Conservation (phyloP, 2,797 vertebrate species). For the Mormyrops boulengeri region DNA sequence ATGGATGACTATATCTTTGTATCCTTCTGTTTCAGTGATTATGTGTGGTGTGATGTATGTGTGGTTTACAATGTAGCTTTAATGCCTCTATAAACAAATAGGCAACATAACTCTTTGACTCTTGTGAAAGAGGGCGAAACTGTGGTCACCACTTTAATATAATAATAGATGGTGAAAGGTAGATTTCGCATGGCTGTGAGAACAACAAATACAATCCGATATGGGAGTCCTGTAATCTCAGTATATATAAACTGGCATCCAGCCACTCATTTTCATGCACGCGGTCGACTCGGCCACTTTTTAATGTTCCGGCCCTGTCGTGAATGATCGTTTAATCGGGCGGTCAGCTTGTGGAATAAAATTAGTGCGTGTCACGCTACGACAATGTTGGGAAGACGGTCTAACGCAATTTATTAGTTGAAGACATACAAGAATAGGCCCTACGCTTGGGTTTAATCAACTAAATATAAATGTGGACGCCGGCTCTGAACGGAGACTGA, state of each 20-base stretch:
- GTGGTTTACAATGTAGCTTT: neutral
- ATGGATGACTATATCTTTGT: slow-evolving; percentile 97
- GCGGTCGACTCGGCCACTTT: neutral
- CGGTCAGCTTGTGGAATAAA: neutral
- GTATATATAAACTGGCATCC: neutral
- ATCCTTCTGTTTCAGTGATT: slow-evolving; percentile 56
- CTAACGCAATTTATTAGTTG: neutral
- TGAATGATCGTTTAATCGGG: neutral
- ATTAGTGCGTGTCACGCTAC: neutral
- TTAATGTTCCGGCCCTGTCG: neutral
- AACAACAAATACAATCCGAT: neutral
- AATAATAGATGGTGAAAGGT: neutral
- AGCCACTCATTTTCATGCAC: neutral
- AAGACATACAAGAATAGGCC: neutral
- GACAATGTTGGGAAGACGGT: too few relatives aligned
- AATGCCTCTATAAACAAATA: neutral
- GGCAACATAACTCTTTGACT: neutral
- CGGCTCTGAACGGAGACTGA: neutral
- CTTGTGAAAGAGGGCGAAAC: neutral
- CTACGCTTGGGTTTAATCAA: neutral
- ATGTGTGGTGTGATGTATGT: neutral
- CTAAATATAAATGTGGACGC: neutral
- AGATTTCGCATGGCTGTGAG: neutral
- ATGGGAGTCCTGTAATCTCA: neutral
- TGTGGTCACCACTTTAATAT: neutral